A percentile compares a stretch with the other conserved stretches of the same genome.
Conservation (phyloP, 2,797 vertebrate species). For the Phoebastria nigripes region DNA sequence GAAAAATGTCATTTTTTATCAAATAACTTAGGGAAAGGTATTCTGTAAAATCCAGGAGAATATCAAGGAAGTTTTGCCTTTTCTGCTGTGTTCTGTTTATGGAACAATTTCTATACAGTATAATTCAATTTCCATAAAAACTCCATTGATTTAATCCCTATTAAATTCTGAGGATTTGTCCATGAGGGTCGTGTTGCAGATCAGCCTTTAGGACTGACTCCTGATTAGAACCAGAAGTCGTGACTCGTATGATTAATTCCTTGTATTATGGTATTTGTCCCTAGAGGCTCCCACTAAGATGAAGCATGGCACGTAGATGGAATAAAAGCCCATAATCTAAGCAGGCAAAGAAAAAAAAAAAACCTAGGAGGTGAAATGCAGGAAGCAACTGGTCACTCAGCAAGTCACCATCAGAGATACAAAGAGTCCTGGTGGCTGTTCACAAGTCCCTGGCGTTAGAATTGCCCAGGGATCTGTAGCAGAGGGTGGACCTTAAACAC, state of each 20-base stretch:
- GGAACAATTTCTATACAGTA: neutral
- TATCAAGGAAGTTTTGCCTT: neutral
- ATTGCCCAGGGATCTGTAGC: neutral
- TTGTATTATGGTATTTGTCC: neutral
- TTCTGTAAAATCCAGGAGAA: neutral
- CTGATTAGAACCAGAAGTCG: slow-evolving; percentile 27
- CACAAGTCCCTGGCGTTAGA: neutral
- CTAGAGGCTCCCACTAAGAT: neutral
- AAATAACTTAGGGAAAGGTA: neutral
- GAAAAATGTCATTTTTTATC: neutral
- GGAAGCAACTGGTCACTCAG: neutral
- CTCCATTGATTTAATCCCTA: slow-evolving; percentile 13
- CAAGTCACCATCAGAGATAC: neutral
- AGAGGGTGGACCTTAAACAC: neutral
- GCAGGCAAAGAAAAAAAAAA: neutral
- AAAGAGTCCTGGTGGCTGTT: neutral
- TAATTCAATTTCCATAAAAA: slow-evolving; percentile 28
- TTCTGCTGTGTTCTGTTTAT: neutral
- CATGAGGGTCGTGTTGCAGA: neutral
- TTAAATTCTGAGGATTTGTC: slow-evolving; percentile 37
- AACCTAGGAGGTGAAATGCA: neutral
- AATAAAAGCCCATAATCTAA: neutral
- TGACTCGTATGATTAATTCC: slow-evolving; percentile 25
- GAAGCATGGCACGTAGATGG: neutral
- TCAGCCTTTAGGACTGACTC: slow-evolving; percentile 14